Percentiles rank a stretch among this genome's conserved stretches.
phyloP scores from a whole-genome alignment of 2,113 vertebrate species.

The Vulpes ferrilata region DNA sequence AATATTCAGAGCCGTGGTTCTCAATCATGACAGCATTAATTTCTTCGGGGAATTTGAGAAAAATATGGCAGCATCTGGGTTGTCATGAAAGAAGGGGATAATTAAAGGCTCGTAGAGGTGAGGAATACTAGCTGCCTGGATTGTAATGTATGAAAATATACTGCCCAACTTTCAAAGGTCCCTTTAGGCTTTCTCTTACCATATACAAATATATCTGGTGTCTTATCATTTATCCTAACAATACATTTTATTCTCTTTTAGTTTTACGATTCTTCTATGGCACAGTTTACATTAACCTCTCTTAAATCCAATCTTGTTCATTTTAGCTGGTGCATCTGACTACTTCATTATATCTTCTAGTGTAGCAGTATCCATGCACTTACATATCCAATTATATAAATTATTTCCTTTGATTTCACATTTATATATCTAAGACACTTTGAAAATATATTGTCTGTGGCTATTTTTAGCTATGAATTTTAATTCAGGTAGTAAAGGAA shows the following conservation, averaged over 20 bases:
- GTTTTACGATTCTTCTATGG: background rate
- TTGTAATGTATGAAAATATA: background rate
- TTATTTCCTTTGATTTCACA: constrained; percentile 50
- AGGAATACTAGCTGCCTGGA: background rate
- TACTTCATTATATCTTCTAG: background rate
- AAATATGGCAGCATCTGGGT: background rate
- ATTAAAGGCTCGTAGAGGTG: background rate
- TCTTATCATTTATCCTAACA: background rate
- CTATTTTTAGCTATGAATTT: constrained; percentile 46
- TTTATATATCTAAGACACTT: background rate
- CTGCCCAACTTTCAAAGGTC: background rate
- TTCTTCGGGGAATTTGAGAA: background rate
- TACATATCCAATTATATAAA: background rate
- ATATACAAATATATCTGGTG: constrained; percentile 35
- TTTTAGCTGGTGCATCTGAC: background rate
- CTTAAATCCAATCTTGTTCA: constrained; percentile 6
- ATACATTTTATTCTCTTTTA: constrained; percentile 3
- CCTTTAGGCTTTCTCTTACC: background rate
- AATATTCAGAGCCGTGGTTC: background rate
- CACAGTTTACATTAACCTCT: background rate
- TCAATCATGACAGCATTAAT: background rate
- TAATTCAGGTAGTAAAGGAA: constrained; percentile 38
- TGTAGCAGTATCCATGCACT: background rate
- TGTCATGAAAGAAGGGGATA: background rate
- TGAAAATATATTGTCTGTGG: background rate